Conservation (phyloP, 2,797 vertebrate species). For the Aulostomus chinensis region DNA sequence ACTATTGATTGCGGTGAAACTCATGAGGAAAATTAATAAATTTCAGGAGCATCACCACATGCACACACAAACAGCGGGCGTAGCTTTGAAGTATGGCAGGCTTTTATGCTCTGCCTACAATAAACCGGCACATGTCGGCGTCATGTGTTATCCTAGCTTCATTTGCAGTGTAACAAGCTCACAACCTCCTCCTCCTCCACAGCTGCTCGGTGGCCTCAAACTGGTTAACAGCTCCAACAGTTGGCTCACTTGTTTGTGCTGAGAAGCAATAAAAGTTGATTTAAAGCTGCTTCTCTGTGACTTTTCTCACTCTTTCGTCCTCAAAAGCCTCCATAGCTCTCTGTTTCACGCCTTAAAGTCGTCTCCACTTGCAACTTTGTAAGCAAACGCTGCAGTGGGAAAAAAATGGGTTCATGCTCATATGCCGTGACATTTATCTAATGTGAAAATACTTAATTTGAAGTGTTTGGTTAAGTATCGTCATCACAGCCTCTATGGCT, state of each 20-base stretch:
- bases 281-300: slow-evolving; percentile 15
- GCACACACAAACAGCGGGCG: too few relatives aligned
- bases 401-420: slow-evolving; percentile 45
- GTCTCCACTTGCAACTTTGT: slow-evolving; percentile 14
- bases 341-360: neutral
- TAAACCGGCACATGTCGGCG: too few relatives aligned
- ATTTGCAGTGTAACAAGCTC: slow-evolving; percentile 19
- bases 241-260: slow-evolving; percentile 45
- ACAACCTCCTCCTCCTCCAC: slow-evolving; percentile 18
- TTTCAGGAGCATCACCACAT: too few relatives aligned
- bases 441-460: slow-evolving; percentile 67
- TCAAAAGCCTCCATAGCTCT: neutral
- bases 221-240: slow-evolving; percentile 40
- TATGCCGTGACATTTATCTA: slow-evolving; percentile 72
- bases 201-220: slow-evolving; percentile 33
- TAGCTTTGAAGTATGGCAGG: neutral
- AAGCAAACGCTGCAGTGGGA: slow-evolving; percentile 15
- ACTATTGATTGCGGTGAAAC: slow-evolving; percentile 33
- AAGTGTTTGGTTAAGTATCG: slow-evolving; percentile 59
- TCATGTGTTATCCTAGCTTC: slow-evolving; percentile 19
- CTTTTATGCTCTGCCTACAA: too few relatives aligned
- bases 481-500: slow-evolving; percentile 54
- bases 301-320: slow-evolving; percentile 2
- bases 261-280: slow-evolving; percentile 33
- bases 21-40: slow-evolving; percentile 4